Base-by-base conservation (phyloP, 2,797 vertebrate genomes). In the Argyrosomus regius region DNA sequence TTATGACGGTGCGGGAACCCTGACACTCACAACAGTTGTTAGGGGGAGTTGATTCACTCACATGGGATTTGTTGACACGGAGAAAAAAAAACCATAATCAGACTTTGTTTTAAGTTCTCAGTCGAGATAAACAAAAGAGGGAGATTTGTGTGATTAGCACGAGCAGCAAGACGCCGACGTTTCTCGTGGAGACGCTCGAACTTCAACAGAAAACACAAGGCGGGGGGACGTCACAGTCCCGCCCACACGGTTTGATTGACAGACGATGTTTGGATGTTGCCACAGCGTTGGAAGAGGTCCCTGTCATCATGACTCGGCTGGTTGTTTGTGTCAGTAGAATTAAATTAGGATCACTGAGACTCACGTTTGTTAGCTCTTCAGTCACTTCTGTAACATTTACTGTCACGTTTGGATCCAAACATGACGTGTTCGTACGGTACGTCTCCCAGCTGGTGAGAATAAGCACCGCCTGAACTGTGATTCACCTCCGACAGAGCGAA, bases 401-500 rank as follows among this genome's bases (percentile, higher is more conserved):
- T 4, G 5, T 35, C 24, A 41, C 49, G 56, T 78, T 46, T 63
- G 39, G 59, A 75, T 41, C 56, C 63, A 60, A 48, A 64, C 53
- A 5, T 0, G 4, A 54, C 35, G 6, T 62, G 39, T 59, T 61
- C 4, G 48, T 28, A 6, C 26, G 22, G 70, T 7, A 17, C 5
- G 1, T 81, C 71, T 80, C 50, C 22, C 67, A 71, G 81, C 63
- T 35, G 52, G 20, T 64, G 76, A 58, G 67, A 80, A 73, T 61
- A 46, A 5, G 50, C 71, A 49, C 4, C 7, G 1, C 24, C 50
- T 88, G 88, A 89, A 82, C 88, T 72, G 76, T 2, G 48, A 24
- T 70, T 85, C 83, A 86, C 76, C 84, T 81, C 59, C n/a, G 48
- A 41, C 45, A 0, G n/a, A 22, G 35, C 0, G 73, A 75, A 46